Base-by-base conservation (phyloP, 2,888 invertebrate species). In the Caenorhabditis sinica region DNA sequence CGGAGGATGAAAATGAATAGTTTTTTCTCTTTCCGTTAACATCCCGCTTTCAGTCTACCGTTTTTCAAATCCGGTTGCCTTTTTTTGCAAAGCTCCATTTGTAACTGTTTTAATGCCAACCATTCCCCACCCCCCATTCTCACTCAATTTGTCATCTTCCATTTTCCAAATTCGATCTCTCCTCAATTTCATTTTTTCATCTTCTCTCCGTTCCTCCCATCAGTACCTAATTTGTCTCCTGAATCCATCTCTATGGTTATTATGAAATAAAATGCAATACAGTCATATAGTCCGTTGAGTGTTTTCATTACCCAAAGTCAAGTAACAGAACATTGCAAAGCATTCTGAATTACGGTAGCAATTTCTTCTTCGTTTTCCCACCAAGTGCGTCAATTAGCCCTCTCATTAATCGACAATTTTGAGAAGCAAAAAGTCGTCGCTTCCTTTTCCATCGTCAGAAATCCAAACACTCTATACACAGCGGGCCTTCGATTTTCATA, bases 381-480 rank as follows among this genome's bases (percentile, higher is more conserved):
- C 71, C 79, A 79, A 79, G 79, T 66, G 66, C 80, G 82, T 66
- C 76, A 82, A 82, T 71, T 72, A 82, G 66, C 49, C 71, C 30
- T 23, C 74, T 60, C 51, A 75, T 75, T 76, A 76, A 76, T 82
- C 65, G 71, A 40, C 76, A 82, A 66, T 72, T 72, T 82, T 61
- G 40, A 51, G 43, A 76, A 82, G 76, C 69, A 82, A 76, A 82
- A 82, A 82, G 71, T 69, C 71, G 68, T 65, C 74, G 58, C 40
- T 71, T 65, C 69, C 45, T 79, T 30, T 53, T 25, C 20, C 68
- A 49, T 20, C 30, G 45, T 28, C 73, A 25, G 30, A n/a, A 43
- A 65, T 49, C 66, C 43, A 49, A 49, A 66, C 51, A 51, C 36
- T 68, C 33, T 68, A 20, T 23, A 45, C 15, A 45, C 74, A 25